Base-by-base conservation (phyloP, 2,797 vertebrate species). In the Hylomyscus alleni region DNA sequence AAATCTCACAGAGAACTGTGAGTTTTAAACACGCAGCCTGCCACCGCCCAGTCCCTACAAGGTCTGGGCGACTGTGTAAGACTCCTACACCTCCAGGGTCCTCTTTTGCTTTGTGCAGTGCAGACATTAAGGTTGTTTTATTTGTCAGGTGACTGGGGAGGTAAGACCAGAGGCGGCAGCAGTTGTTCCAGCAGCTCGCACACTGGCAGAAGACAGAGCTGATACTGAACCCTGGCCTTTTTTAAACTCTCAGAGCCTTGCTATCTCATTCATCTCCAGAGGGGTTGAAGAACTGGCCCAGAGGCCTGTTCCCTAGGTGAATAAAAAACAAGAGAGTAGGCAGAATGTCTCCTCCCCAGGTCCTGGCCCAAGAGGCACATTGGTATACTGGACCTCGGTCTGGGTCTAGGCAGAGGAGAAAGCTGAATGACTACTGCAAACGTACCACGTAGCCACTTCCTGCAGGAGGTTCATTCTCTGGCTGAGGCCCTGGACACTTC, bases 371-470 rank as follows among this genome's bases (percentile, higher is more conserved):
- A 50, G 11, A 47, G 44, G 37, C 34, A 44, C 78, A 31, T 22
- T 78, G 82, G 20, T 20, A 1, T 50, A 1, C 10, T 1, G 2
- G 50, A 3, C 69, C 77, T 40, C 31, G 44, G 9, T 47, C 62
- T 8, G 20, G 17, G 29, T 67, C 44, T 52, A 1, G 6, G 26
- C 29, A 15, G 58, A 73, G 24, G 44, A 15, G 26, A 67, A 34
- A 7, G 3, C 11, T 0, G 4, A 19, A 1, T 0, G 15, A 75
- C 40, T 19, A n/a, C 37, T n/a, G 34, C 12, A 2, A 56, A 40
- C 2, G 5, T 13, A 37, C 3, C 4, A 1, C 0, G 0, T 6
- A 17, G n/a, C 17, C 6, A 2, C 54, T 26, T 69, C 47, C 75
- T 75, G 54, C 29, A 19, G 52, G 62, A 50, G 10, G n/a, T 50